Evolutionary conservation across 2,888 invertebrate species (phyloP).

Genomic region (Amiota minor): DNA sequence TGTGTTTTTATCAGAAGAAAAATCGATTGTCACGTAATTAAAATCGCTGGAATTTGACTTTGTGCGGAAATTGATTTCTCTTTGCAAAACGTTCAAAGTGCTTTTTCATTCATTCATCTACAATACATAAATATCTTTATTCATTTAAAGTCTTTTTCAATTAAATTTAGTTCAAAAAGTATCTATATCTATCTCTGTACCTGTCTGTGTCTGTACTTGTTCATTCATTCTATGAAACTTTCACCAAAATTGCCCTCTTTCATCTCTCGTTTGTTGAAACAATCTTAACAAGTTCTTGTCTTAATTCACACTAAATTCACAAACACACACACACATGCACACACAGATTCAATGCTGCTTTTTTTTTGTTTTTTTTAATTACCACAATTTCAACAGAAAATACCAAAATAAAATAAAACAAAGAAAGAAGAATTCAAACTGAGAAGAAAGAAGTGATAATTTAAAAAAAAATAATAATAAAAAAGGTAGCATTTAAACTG

Average conservation of each 20-base stretch:
- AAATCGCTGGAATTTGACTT: conserved; percentile 43
- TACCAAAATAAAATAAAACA: neutral
- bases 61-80: neutral
- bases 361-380: too few relatives aligned
- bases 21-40: conserved; percentile 63
- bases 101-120: neutral
- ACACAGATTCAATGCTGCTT: neutral
- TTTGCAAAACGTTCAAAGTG: conserved; percentile 36
- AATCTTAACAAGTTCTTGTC: neutral
- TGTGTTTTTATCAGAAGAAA: conserved; percentile 7
- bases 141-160: too few relatives aligned
- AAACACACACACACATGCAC: neutral
- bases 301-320: neutral
- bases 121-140: too few relatives aligned
- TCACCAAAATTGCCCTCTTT: conserved; percentile 5
- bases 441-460: neutral
- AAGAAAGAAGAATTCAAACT: conserved; percentile 17
- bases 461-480: too few relatives aligned
- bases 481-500: neutral
- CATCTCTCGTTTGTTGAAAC: neutral
- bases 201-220: too few relatives aligned
- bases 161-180: too few relatives aligned
- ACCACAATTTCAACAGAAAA: neutral
- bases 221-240: conserved; percentile 6
- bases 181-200: too few relatives aligned